Evolutionary conservation across 2,888 invertebrate species (phyloP), one percentile per base, ranked within the genome.

Genomic region (Amphipyra berbera): DNA sequence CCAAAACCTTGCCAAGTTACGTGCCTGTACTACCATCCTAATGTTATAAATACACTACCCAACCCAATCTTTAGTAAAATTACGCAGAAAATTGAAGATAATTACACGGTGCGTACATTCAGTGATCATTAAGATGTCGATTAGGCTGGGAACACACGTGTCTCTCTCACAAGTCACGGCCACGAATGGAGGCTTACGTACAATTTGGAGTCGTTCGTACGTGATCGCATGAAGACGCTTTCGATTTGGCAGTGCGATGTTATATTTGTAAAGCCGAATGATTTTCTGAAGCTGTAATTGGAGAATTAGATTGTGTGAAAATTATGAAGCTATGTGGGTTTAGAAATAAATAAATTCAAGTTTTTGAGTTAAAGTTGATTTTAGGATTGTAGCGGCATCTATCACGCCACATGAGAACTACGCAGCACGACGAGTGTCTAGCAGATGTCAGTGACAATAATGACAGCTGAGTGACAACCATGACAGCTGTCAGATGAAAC

Each of bases 51-150:
- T 21, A 21, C 21, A 21, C 21, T 21, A 21, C 1, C 21, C 21
- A 21, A 21, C 21, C 21, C 21, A 21, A 21, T 13, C 48, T 49
- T 53, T 9, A 50, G 35, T 62, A 47, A 50, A 74, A 69, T 69
- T 40, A 46, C 70, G 38, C 2, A 48, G 56, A 69, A 68, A 64
- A 76, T 73, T 67, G 40, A 52, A 63, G 50, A 30, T 68, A 73
- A 69, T 79, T 61, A 64, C 62, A 73, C 56, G 49, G 38, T 56
- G 27, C 48, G 59, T 57, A 65, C 67, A 55, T 72, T 68, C 49
- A 50, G 54, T 61, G 63, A 59, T 76, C 78, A 72, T 81, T 81
- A 80, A 63, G 74, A 62, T 76, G 65, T 76, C 71, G 58, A 77
- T 81, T 79, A 76, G 64, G 58, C 46, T 47, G 21, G 63, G 61